phyloP scores from a whole-genome alignment of 2,113 vertebrate species.

The Corythornis madagascariensis region DNA sequence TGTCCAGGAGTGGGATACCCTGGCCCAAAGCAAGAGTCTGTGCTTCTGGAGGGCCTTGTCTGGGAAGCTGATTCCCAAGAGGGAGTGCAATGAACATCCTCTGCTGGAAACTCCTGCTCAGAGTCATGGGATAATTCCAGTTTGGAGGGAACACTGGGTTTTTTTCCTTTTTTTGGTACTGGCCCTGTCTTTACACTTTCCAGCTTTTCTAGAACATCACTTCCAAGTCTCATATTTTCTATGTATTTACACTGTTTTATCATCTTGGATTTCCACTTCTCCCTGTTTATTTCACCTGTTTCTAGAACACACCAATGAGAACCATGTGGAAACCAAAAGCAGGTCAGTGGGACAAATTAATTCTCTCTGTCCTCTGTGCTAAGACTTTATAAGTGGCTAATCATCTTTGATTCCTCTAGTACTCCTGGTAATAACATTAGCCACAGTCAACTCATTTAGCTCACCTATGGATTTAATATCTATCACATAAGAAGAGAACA shows the following conservation, averaged over 20 bases:
- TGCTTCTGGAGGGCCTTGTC: neutral
- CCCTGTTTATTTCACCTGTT: neutral
- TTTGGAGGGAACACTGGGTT: neutral
- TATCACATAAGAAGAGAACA: neutral
- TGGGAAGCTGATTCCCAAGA: neutral
- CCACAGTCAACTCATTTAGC: slow-evolving; percentile 33
- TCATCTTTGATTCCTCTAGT: slow-evolving; percentile 44
- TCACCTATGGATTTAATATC: slow-evolving; percentile 27
- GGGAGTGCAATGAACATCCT: neutral
- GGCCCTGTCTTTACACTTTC: neutral
- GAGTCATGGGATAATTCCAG: neutral
- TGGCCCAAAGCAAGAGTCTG: neutral
- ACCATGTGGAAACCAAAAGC: neutral
- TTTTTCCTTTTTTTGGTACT: neutral
- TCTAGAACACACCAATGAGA: neutral
- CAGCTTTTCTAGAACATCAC: neutral
- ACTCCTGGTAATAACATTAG: slow-evolving; percentile 21
- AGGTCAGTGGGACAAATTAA: slow-evolving; percentile 44
- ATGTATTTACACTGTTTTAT: neutral
- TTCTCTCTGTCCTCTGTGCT: slow-evolving; percentile 3
- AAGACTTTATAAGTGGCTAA: slow-evolving; percentile 40
- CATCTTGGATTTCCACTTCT: neutral
- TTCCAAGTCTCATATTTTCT: neutral
- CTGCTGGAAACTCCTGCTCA: neutral
- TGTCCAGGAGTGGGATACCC: neutral